These are phyloP conservation scores for Nettapus auritus DNA, from an alignment of 2,113 vertebrate genomes.

Conservation along the genomic window DNA sequence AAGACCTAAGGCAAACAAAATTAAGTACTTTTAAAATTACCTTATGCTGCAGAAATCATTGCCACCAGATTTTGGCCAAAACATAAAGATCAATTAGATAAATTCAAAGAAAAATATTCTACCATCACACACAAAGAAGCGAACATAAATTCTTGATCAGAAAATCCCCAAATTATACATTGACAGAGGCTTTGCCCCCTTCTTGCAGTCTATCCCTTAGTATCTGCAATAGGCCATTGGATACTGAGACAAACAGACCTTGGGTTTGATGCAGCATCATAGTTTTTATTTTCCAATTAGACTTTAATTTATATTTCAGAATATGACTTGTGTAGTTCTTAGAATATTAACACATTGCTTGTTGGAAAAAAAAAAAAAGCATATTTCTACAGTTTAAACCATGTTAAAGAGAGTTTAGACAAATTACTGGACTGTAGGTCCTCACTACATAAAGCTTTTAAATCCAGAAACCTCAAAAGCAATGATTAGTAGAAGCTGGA, in stretches of 20 bases:
- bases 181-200: not conserved
- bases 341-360: not conserved
- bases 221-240: not conserved
- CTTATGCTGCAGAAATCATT: not conserved
- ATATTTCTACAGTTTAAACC: not conserved
- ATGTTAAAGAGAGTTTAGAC: not conserved
- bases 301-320: not conserved
- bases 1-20: constrained; percentile 35
- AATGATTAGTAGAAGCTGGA: not conserved
- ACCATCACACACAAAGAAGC: not conserved
- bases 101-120: not conserved
- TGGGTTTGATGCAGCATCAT: not conserved
- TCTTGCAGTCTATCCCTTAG: not conserved
- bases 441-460: not conserved
- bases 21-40: not conserved
- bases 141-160: not conserved
- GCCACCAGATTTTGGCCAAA: not conserved
- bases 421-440: not conserved
- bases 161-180: not conserved
- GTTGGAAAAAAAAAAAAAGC: not conserved
- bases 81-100: not conserved
- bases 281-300: not conserved
- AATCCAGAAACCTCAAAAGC: not conserved
- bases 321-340: not conserved
- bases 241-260: not conserved